Conservation (phyloP, 2,888 invertebrate genomes). For the Erynnis tages region DNA sequence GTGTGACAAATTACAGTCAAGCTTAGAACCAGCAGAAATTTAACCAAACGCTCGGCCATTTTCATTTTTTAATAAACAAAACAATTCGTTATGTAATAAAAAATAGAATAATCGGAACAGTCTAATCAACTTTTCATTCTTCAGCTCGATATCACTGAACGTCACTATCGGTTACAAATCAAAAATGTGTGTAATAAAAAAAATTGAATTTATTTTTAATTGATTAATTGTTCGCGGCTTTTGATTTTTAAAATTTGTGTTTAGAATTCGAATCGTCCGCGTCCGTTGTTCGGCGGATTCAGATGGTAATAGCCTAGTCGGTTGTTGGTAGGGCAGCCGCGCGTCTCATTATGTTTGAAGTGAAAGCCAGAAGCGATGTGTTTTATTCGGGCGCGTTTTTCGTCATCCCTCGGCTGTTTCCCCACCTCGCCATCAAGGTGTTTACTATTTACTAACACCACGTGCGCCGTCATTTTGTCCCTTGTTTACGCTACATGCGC, state of each 20-base stretch:
- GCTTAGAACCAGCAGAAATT: constrained; percentile 60
- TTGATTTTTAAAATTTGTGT: constrained; percentile 35
- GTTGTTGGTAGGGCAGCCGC: constrained; percentile 52
- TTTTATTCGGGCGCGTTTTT: constrained; percentile 74
- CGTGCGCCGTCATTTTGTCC: constrained; percentile 38
- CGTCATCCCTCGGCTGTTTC: constrained; percentile 67
- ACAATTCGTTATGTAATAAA: neutral
- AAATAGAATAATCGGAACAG: neutral
- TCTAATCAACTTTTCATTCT: constrained; percentile 24
- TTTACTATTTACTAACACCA: constrained; percentile 51
- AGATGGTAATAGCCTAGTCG: constrained; percentile 54
- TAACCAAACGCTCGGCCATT: constrained; percentile 59
- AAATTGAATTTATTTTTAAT: constrained; percentile 31
- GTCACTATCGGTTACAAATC: constrained; percentile 27
- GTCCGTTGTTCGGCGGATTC: constrained; percentile 59
- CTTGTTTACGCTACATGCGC: constrained; percentile 21
- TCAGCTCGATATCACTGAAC: constrained; percentile 37
- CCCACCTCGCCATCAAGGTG: constrained; percentile 51
- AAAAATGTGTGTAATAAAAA: constrained; percentile 27
- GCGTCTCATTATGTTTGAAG: constrained; percentile 72
- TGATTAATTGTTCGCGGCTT: constrained; percentile 4
- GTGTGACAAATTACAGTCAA: constrained; percentile 56
- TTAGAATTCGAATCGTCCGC: constrained; percentile 48
- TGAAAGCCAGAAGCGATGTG: constrained; percentile 74
- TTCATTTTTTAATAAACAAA: constrained; percentile 42